phyloP scores from a whole-genome alignment of 2,888 invertebrate species.

The Rhopalosiphum nymphaeae region DNA sequence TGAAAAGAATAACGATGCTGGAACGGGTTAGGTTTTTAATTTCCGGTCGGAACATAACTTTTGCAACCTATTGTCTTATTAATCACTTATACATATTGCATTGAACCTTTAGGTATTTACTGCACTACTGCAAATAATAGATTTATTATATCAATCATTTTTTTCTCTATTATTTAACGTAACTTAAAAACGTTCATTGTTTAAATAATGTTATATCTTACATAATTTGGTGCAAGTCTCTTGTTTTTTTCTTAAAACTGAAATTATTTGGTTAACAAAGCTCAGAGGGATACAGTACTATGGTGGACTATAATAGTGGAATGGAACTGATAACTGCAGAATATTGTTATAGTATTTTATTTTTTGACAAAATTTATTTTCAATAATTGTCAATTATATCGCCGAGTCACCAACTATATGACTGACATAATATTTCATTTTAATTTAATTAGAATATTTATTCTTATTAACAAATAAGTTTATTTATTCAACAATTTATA shows the following conservation, averaged over 20 bases:
- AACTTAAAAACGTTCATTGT: background rate
- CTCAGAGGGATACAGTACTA: background rate
- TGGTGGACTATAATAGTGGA: background rate
- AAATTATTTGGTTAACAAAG: background rate
- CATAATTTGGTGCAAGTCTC: background rate
- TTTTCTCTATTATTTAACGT: background rate
- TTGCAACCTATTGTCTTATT: background rate
- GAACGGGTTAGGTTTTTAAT: background rate
- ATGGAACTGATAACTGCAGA: too few relatives aligned
- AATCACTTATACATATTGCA: background rate
- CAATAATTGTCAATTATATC: background rate
- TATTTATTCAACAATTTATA: background rate
- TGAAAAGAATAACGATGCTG: background rate
- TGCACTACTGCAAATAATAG: background rate
- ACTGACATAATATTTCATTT: background rate
- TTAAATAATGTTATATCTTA: background rate
- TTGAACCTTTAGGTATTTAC: background rate
- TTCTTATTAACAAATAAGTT: background rate
- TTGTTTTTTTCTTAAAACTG: background rate
- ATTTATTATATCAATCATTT: background rate
- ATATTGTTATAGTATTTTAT: too few relatives aligned
- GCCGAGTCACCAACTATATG: background rate
- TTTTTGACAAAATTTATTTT: background rate
- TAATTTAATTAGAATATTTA: background rate
- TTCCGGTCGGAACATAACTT: background rate